Base-by-base conservation (phyloP, 2,797 vertebrate genomes). In the Tiaroga cobitis region DNA sequence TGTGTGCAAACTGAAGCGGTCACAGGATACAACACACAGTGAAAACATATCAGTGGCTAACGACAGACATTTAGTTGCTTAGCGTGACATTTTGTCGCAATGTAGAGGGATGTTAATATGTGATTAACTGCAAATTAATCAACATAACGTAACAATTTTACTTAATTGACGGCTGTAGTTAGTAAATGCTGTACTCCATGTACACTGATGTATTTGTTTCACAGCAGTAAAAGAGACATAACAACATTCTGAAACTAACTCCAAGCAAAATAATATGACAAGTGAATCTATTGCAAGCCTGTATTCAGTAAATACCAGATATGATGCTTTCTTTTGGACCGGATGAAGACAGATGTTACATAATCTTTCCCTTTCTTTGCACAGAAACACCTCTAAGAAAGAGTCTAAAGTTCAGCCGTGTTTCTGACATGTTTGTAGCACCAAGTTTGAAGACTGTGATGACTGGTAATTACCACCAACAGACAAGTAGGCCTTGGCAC, bases 401-500 rank as follows among this genome's bases (percentile, higher is more conserved):
- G n/a, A 59, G 65, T 26, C n/a, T 80, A 81, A 85, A 82, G 43
- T 74, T 70, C 49, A 70, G 16, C 69, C 3, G 15, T 76, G 18
- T 61, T 63, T 85, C 82, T 61, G 72, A 75, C 82, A 79, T 46
- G 34, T 73, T 51, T 32, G 32, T n/a, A 51, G 81, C 81, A 93
- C 92, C 94, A 95, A 95, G 94, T 95, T 96, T 95, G 94, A 96
- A 95, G 95, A 95, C 92, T 94, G 95, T 96, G 96, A 95, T 95
- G 95, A 95, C 94, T 93, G 94, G 93, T 96, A 96, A 97, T 96
- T 96, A 96, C 95, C 95, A 94, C 95, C 93, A 95, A 96, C 95
- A 96, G 96, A 96, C 96, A 96, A 96, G 95, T 94, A 95, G 93
- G 95, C 94, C 94, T 94, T 91, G 90, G 94, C 96, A 96, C 95